phyloP scores from a whole-genome alignment of 2,888 invertebrate genomes.

The Drosophila anceps region DNA sequence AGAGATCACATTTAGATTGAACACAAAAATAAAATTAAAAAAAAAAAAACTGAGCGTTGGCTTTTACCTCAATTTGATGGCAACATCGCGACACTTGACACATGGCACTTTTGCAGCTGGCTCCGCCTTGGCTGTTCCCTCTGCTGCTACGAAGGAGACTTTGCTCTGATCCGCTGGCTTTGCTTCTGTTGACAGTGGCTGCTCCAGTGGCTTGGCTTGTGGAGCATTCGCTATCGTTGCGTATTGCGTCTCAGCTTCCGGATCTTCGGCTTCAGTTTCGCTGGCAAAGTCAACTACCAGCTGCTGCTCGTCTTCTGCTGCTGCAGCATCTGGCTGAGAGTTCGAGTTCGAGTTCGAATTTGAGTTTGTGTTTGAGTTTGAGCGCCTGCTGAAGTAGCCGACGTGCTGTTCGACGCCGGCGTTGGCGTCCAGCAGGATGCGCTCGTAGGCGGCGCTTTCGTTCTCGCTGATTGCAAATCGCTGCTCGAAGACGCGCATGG shows the following conservation, averaged over 20 bases:
- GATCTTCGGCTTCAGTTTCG: conserved; percentile 59
- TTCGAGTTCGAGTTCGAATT: conserved; percentile 1
- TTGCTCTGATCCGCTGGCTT: background rate
- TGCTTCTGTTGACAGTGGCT: background rate
- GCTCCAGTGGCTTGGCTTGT: background rate
- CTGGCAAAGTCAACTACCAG: conserved; percentile 72
- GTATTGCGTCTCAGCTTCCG: conserved; percentile 57
- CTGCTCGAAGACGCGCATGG: conserved; percentile 81
- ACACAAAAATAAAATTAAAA: background rate
- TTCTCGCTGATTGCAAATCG: conserved; percentile 70
- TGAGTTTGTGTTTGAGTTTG: background rate
- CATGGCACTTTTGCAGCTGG: conserved; percentile 77
- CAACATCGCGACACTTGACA: conserved; percentile 82
- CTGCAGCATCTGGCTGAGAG: background rate
- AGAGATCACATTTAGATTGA: background rate
- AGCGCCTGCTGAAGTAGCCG: conserved; percentile 80
- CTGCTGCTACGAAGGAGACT: background rate
- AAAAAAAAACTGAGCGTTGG: background rate
- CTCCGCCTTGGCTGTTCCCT: conserved; percentile 1
- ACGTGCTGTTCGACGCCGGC: conserved; percentile 81
- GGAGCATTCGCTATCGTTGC: conserved; percentile 54
- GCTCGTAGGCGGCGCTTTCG: conserved; percentile 80
- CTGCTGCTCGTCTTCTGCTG: conserved; percentile 45
- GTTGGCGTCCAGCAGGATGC: conserved; percentile 74
- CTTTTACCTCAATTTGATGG: conserved; percentile 82